These are phyloP conservation scores for Drosophila willistoni DNA, from an alignment of 1,140 invertebrate genomes.

Conservation along the genomic window DNA sequence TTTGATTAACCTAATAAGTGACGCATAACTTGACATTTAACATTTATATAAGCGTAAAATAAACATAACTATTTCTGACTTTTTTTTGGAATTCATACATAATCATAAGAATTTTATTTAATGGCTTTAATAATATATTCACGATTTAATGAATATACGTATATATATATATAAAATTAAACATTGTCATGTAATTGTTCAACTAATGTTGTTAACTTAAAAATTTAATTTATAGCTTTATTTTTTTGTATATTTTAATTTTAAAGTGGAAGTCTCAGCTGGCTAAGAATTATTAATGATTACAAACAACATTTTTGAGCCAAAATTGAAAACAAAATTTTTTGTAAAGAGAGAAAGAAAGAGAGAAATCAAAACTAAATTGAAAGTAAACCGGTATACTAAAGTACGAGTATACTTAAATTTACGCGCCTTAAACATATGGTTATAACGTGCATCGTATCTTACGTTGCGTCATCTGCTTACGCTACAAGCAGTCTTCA, in stretches of 20 bases:
- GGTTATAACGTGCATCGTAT: background rate
- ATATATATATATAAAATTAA: too few relatives aligned
- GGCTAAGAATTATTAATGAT: background rate
- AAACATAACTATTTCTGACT: too few relatives aligned
- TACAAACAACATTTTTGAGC: background rate
- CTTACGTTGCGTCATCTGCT: background rate
- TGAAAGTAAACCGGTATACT: background rate
- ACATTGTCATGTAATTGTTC: background rate
- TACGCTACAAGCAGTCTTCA: background rate
- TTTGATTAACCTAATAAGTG: too few relatives aligned
- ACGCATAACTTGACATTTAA: too few relatives aligned
- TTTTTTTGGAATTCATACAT: too few relatives aligned
- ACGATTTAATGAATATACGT: too few relatives aligned
- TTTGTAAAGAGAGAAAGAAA: background rate
- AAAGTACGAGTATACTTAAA: background rate
- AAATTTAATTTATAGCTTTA: too few relatives aligned
- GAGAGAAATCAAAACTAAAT: background rate
- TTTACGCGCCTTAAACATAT: background rate
- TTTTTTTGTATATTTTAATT: background rate
- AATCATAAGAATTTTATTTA: too few relatives aligned
- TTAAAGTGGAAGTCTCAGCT: background rate
- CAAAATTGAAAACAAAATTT: background rate
- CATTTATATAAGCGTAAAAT: too few relatives aligned
- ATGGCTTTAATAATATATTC: too few relatives aligned
- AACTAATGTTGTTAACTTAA: too few relatives aligned